Evolutionary conservation across 2,113 vertebrate genomes (phyloP).

Genomic region (Merops nubicus): DNA sequence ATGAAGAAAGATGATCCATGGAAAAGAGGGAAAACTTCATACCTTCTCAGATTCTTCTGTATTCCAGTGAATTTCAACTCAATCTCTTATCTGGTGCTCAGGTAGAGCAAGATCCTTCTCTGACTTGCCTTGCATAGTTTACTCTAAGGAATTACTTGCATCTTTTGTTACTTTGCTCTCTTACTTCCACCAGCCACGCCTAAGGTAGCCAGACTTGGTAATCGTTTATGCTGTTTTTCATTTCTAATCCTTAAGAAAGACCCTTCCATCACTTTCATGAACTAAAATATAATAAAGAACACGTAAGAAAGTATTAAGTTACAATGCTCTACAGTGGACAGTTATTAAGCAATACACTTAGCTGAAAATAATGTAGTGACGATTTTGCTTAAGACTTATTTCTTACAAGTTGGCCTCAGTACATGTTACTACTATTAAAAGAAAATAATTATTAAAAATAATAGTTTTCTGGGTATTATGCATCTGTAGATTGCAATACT

Average conservation of each 20-base stretch:
- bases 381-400: not conserved
- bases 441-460: not conserved
- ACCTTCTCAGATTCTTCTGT: not conserved
- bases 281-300: not conserved
- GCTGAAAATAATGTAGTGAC: not conserved
- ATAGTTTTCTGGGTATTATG: not conserved
- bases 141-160: not conserved
- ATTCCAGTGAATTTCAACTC: not conserved
- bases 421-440: not conserved
- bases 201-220: not conserved
- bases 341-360: not conserved
- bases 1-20: not conserved
- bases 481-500: not conserved
- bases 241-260: not conserved
- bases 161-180: not conserved
- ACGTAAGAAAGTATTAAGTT: not conserved
- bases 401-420: not conserved
- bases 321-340: not conserved
- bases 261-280: not conserved
- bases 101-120: not conserved
- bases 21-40: not conserved
- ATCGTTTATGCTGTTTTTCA: not conserved
- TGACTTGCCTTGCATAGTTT: not conserved
- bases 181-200: not conserved
- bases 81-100: not conserved